Evolutionary conservation across 2,113 vertebrate species (phyloP).

Genomic region (Abramis brama): DNA sequence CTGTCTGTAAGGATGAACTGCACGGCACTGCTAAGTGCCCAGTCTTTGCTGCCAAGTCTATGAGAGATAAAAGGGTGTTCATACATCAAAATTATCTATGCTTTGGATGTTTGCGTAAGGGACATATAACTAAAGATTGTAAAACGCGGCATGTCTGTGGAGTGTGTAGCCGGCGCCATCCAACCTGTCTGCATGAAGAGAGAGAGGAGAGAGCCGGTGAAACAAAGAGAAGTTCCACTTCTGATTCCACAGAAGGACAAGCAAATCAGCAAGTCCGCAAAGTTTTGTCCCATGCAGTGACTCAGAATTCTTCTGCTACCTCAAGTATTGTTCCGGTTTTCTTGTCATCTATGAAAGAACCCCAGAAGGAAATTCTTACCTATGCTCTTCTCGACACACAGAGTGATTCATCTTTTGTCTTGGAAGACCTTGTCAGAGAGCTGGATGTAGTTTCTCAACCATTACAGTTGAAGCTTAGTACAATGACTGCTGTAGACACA

Average conservation of each 20-base stretch:
- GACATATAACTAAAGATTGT: background rate
- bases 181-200: background rate
- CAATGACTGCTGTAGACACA: background rate
- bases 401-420: constrained; percentile 42
- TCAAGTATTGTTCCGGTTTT: too few species aligned
- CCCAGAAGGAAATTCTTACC: constrained; percentile 13
- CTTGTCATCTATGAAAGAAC: background rate
- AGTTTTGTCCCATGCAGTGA: background rate
- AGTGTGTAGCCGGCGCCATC: background rate
- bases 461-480: constrained; percentile 37
- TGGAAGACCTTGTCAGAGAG: constrained; percentile 29
- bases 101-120: background rate
- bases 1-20: background rate
- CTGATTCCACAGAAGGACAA: background rate
- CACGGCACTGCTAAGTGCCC: background rate
- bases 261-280: constrained; percentile 1
- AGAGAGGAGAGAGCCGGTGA: background rate
- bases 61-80: background rate
- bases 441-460: background rate
- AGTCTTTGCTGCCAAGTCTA: background rate
- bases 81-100: background rate
- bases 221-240: too few species aligned
- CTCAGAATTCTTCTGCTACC: too few species aligned
- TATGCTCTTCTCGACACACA: constrained; percentile 37
- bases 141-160: background rate